Percentiles rank a stretch among this genome's conserved stretches.
These are phyloP conservation scores for Carposina sasakii DNA, from an alignment of 1,140 invertebrate species.

Conservation along the genomic window DNA sequence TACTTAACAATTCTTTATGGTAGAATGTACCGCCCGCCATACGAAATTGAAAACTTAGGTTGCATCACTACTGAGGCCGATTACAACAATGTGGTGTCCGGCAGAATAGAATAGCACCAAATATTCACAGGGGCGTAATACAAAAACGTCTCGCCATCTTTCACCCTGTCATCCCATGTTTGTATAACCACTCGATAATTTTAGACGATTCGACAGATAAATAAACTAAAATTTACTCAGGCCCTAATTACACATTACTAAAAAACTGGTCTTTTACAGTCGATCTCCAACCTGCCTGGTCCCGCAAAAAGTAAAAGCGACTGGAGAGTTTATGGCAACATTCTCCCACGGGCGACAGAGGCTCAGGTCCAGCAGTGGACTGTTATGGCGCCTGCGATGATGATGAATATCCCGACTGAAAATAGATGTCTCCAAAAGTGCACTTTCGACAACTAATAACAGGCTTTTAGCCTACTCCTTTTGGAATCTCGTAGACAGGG, in stretches of 20 bases:
- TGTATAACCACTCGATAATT: slow-evolving; percentile 33
- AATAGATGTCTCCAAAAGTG: slow-evolving; percentile 44
- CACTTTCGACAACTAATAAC: slow-evolving; percentile 47
- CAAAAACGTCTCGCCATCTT: background rate
- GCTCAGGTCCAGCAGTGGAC: too few relatives aligned
- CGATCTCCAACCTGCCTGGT: slow-evolving; percentile 64
- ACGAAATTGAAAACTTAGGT: too few relatives aligned
- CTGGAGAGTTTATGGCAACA: slow-evolving; percentile 49
- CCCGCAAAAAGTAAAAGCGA: slow-evolving; percentile 58
- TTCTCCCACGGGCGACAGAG: slow-evolving; percentile 66
- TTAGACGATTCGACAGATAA: slow-evolving; percentile 42
- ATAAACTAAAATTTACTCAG: slow-evolving; percentile 47
- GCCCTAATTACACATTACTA: slow-evolving; percentile 58
- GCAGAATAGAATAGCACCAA: slow-evolving; percentile 3
- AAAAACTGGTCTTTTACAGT: slow-evolving; percentile 69
- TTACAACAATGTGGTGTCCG: too few relatives aligned
- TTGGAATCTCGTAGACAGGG: slow-evolving; percentile 34
- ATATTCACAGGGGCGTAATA: slow-evolving; percentile 6
- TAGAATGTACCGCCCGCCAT: too few relatives aligned
- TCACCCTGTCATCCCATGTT: slow-evolving; percentile 33
- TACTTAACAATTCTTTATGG: too few relatives aligned
- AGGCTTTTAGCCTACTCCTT: slow-evolving; percentile 61
- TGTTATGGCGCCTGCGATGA: slow-evolving; percentile 49
- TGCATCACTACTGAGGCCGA: too few relatives aligned
- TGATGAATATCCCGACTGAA: slow-evolving; percentile 34